Conservation (phyloP, 2,888 invertebrate species). For the Cataglyphis rosenhaueri region DNA sequence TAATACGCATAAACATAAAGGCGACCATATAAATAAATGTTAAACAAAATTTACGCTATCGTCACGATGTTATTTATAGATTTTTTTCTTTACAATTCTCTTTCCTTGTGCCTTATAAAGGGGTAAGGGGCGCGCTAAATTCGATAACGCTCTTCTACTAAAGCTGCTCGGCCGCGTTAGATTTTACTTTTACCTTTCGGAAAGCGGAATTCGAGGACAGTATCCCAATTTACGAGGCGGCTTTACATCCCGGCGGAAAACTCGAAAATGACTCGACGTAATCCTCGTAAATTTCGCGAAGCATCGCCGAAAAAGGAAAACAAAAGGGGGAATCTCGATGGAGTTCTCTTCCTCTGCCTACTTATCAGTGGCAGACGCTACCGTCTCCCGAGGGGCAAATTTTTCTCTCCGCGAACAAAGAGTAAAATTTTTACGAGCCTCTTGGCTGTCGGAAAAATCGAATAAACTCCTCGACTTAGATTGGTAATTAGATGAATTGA, state of each 20-base stretch:
- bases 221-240: conserved; percentile 71
- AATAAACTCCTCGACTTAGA: conserved; percentile 17
- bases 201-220: conserved; percentile 45
- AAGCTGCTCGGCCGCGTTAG: not conserved
- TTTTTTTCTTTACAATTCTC: not conserved
- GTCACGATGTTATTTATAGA: not conserved
- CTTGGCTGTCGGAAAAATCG: conserved; percentile 15
- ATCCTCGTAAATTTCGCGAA: conserved; percentile 65
- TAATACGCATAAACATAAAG: not conserved
- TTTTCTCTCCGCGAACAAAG: conserved; percentile 34
- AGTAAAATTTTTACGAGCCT: conserved; percentile 50
- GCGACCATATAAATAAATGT: not conserved
- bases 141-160: conserved; percentile 11
- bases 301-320: conserved; percentile 34
- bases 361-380: conserved; percentile 51
- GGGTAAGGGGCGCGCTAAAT: not conserved
- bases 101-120: not conserved
- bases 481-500: conserved; percentile 32
- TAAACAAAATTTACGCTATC: conserved; percentile 11
- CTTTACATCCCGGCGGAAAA: conserved; percentile 62
- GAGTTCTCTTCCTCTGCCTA: conserved; percentile 36
- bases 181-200: conserved; percentile 31
- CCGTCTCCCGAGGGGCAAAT: conserved; percentile 29
- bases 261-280: conserved; percentile 71
- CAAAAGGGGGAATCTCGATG: conserved; percentile 31